Evolutionary conservation across 2,797 vertebrate genomes (phyloP).

Genomic region (Sarcophilus harrisii): DNA sequence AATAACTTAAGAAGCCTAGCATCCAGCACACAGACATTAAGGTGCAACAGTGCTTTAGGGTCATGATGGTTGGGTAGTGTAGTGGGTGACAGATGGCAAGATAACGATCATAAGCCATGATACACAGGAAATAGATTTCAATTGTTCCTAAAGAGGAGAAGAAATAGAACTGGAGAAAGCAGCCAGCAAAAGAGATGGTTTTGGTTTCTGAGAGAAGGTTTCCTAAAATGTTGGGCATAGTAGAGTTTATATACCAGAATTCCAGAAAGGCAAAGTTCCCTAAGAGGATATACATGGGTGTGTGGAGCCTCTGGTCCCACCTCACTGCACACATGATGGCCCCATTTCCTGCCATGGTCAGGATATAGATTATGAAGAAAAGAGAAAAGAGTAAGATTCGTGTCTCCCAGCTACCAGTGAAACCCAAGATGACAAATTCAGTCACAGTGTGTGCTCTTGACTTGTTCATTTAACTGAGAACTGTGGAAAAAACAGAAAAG

Average conservation of each 20-base stretch:
- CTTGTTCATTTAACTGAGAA: not conserved
- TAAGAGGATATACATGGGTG: slow-evolving; percentile 65
- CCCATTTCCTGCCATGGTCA: slow-evolving; percentile 49
- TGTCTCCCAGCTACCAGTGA: slow-evolving; percentile 35
- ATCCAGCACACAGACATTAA: slow-evolving; percentile 52
- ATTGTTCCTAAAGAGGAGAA: slow-evolving; percentile 57
- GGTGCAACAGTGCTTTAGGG: slow-evolving; percentile 12
- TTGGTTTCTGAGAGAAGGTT: slow-evolving; percentile 60
- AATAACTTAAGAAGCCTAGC: slow-evolving; percentile 59
- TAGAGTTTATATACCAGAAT: slow-evolving; percentile 62
- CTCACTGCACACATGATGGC: slow-evolving; percentile 54
- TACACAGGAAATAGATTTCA: slow-evolving; percentile 61
- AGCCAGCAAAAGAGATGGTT: slow-evolving; percentile 49
- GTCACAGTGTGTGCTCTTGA: slow-evolving; percentile 15
- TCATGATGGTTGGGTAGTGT: slow-evolving; percentile 55
- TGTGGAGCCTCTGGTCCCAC: slow-evolving; percentile 33
- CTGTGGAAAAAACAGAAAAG: slow-evolving; percentile 32
- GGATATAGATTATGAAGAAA: slow-evolving; percentile 45
- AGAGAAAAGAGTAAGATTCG: slow-evolving; percentile 50
- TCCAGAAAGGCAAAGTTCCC: slow-evolving; percentile 68
- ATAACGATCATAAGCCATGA: slow-evolving; percentile 64
- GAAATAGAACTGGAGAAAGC: slow-evolving; percentile 61
- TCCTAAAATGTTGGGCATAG: slow-evolving; percentile 56
- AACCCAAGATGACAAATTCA: slow-evolving; percentile 44
- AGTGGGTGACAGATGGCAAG: slow-evolving; percentile 52